phyloP scores from a whole-genome alignment of 2,113 vertebrate genomes.

The Sterrhoptilus dennistouni region DNA sequence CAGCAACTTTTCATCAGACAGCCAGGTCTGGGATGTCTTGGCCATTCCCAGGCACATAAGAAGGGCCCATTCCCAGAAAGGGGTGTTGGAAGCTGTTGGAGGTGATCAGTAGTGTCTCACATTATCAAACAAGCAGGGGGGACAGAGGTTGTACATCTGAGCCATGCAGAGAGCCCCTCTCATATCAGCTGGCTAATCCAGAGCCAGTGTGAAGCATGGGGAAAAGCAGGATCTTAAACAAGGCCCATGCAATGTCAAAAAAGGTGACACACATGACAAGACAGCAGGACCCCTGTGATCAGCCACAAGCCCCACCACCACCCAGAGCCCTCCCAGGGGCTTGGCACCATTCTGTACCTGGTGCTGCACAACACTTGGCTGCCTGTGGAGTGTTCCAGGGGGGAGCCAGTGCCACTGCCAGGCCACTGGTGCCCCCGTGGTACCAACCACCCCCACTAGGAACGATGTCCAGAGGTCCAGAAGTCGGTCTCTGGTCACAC shows the following conservation, averaged over 20 bases:
- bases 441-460: not conserved
- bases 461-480: rapidly evolving
- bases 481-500: not conserved
- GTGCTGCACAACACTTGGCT: not conserved
- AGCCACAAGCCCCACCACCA: not conserved
- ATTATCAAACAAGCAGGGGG: rapidly evolving
- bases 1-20: not conserved
- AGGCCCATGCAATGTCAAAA: not conserved
- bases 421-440: not conserved
- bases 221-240: not conserved
- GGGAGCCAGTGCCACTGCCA: not conserved
- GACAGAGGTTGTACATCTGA: not conserved
- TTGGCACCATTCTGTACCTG: rapidly evolving
- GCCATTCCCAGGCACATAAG: not conserved
- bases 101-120: not conserved
- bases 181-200: not conserved
- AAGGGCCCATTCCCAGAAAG: not conserved
- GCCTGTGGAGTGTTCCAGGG: rapidly evolving
- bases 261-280: not conserved
- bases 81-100: not conserved
- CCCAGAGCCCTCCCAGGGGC: not conserved
- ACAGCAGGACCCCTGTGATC: not conserved
- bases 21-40: not conserved
- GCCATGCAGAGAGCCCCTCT: not conserved
- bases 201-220: not conserved